Conservation (phyloP, 2,888 invertebrate species). For the Tryphoninae sp. region DNA sequence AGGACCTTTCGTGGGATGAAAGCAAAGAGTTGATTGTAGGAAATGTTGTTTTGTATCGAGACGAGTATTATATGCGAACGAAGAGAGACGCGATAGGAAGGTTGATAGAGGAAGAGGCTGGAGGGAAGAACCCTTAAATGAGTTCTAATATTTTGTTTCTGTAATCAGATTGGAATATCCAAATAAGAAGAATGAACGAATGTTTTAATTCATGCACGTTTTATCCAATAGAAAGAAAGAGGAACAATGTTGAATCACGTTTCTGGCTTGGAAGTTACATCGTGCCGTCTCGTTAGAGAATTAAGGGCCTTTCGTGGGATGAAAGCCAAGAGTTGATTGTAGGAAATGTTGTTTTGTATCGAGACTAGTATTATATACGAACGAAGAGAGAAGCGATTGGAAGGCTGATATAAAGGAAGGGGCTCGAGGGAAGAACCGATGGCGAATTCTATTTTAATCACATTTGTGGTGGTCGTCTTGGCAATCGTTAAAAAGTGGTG, state of each 20-base stretch:
- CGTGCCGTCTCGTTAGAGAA: too few species aligned
- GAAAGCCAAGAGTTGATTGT: not conserved
- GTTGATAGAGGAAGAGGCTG: not conserved
- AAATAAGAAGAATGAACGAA: too few species aligned
- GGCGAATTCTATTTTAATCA: constrained; percentile 63
- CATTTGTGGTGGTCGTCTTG: constrained; percentile 53
- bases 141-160: too few species aligned
- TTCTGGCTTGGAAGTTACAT: too few species aligned
- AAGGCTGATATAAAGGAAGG: not conserved
- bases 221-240: too few species aligned
- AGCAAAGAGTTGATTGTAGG: not conserved
- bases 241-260: too few species aligned
- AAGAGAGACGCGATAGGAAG: not conserved
- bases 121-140: not conserved
- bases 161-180: too few species aligned
- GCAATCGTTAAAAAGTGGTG: constrained; percentile 10
- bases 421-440: not conserved
- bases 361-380: not conserved
- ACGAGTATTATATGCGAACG: not conserved
- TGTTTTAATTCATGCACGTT: too few species aligned
- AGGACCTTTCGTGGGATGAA: not conserved
- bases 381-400: not conserved
- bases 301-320: not conserved
- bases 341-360: not conserved
- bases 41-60: not conserved